phyloP scores from a whole-genome alignment of 2,888 invertebrate genomes.

The Cataglyphis albicans region DNA sequence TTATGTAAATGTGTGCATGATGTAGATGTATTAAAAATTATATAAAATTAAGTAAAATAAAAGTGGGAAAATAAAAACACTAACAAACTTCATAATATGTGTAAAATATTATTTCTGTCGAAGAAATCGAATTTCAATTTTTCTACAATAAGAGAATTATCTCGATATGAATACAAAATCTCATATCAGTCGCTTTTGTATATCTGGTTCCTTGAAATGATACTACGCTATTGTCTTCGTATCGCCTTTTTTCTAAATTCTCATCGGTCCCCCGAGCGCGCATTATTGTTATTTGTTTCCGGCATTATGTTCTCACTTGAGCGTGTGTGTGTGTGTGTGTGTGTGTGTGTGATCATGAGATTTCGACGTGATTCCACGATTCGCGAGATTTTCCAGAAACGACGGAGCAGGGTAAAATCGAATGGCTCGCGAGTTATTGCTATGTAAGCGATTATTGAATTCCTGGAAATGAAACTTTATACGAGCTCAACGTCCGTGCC shows the following conservation, averaged over 20 bases:
- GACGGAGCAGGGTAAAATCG: slow-evolving; percentile 62
- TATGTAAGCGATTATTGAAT: slow-evolving; percentile 78
- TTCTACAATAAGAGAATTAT: not conserved
- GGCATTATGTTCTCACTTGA: slow-evolving; percentile 20
- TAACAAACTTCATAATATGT: not conserved
- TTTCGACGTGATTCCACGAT: slow-evolving; percentile 18
- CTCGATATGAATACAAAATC: not conserved
- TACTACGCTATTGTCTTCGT: not conserved
- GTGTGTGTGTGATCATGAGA: not conserved
- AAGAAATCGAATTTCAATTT: not conserved
- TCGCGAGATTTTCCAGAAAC: slow-evolving; percentile 14
- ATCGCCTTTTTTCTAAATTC: not conserved
- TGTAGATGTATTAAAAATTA: not conserved
- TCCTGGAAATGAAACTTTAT: slow-evolving; percentile 76
- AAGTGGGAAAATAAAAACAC: not conserved
- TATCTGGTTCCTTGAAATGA: not conserved
- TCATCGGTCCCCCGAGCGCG: not conserved
- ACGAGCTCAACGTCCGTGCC: slow-evolving; percentile 56
- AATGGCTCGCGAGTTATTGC: slow-evolving; percentile 69
- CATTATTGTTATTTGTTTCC: slow-evolving; percentile 42
- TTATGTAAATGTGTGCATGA: slow-evolving; percentile 22
- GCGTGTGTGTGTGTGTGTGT: not conserved
- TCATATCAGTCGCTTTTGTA: not conserved
- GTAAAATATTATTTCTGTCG: not conserved
- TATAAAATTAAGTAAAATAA: not conserved